Evolutionary conservation across 2,113 vertebrate species (phyloP).

Genomic region (Dendropsophus ebraccatus): DNA sequence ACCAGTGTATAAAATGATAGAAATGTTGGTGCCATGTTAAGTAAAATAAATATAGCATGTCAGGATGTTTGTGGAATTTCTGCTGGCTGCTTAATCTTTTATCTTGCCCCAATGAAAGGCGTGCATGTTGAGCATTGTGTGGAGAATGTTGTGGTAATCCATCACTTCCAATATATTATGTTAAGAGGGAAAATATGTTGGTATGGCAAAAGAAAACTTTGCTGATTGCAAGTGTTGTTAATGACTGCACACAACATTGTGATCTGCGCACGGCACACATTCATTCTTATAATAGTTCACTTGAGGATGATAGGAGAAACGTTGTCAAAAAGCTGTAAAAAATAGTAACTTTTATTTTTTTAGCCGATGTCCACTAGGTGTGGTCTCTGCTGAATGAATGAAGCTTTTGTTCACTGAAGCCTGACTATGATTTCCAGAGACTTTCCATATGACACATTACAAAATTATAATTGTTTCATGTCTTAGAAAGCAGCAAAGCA

Average conservation of each 20-base stretch:
- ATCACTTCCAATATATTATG: slow-evolving; percentile 17
- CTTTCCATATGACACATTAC: background rate
- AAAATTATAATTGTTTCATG: background rate
- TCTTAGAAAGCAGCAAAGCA: background rate
- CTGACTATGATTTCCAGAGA: background rate
- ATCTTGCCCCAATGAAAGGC: background rate
- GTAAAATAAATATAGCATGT: slow-evolving; percentile 15
- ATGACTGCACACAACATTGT: slow-evolving; percentile 19
- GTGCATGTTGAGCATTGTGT: slow-evolving; percentile 7
- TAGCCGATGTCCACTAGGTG: background rate
- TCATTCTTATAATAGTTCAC: background rate
- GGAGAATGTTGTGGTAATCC: slow-evolving; percentile 19
- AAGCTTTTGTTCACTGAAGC: background rate
- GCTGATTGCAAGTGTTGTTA: background rate
- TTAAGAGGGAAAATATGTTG: slow-evolving; percentile 22
- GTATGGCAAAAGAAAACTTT: slow-evolving; percentile 23
- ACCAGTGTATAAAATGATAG: background rate
- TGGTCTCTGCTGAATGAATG: background rate
- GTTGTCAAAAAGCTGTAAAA: background rate
- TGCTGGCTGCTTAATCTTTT: background rate
- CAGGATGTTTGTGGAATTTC: background rate
- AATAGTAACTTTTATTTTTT: slow-evolving; percentile 1
- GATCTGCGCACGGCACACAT: too few species aligned
- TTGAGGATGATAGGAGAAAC: background rate
- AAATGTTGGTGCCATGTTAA: background rate